phyloP scores from a whole-genome alignment of 2,888 invertebrate genomes.

The Brachyptera putata region DNA sequence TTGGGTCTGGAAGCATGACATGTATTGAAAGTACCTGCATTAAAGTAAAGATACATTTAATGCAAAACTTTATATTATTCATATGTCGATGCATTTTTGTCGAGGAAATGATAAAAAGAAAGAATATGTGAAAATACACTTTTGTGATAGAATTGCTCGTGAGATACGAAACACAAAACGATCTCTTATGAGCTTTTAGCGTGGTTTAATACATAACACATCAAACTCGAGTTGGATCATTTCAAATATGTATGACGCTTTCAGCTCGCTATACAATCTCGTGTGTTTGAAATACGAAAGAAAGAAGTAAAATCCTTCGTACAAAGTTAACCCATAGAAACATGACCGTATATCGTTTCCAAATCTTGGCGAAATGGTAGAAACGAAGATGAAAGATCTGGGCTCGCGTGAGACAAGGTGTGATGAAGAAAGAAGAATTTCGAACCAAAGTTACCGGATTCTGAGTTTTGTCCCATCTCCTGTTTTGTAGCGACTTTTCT shows the following conservation, averaged over 20 bases:
- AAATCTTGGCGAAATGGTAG: neutral
- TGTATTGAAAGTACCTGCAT: too few species aligned
- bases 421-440: neutral
- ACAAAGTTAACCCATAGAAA: neutral
- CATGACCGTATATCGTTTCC: too few species aligned
- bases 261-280: neutral
- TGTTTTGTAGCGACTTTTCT: neutral
- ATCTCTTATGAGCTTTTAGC: neutral
- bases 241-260: slow-evolving; percentile 1
- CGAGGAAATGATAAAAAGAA: neutral
- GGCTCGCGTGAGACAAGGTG: neutral
- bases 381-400: neutral
- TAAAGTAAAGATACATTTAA: too few species aligned
- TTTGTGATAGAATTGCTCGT: neutral
- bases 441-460: neutral
- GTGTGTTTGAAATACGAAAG: neutral
- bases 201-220: neutral
- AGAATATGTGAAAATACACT: neutral
- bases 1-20: too few species aligned
- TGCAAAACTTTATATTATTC: too few species aligned
- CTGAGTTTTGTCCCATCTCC: neutral
- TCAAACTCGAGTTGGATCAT: neutral
- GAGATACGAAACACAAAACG: neutral
- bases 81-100: neutral
- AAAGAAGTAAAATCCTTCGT: neutral